Evolutionary conservation across 2,113 vertebrate species (phyloP).

Genomic region (Gobio gobio): DNA sequence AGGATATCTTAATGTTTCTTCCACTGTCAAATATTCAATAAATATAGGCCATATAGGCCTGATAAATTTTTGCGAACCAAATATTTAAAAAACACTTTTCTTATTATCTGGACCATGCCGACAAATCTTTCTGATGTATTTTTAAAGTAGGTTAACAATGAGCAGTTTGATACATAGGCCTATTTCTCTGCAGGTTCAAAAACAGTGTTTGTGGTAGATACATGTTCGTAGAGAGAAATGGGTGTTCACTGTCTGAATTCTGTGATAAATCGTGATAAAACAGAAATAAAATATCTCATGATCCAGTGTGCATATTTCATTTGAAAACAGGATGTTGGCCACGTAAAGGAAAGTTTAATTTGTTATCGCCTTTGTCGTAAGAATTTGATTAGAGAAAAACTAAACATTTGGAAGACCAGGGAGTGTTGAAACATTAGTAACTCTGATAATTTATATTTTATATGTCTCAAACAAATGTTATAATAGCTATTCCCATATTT

Average conservation of each 20-base stretch:
- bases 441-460: too few species aligned
- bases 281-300: background rate
- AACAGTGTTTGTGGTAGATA: background rate
- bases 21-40: too few species aligned
- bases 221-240: background rate
- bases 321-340: background rate
- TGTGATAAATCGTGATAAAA: constrained; percentile 9
- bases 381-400: too few species aligned
- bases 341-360: background rate
- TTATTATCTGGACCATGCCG: background rate
- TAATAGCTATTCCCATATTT: too few species aligned
- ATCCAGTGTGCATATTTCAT: background rate
- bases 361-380: background rate
- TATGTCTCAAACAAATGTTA: too few species aligned
- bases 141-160: background rate
- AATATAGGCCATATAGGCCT: too few species aligned
- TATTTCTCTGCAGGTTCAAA: background rate
- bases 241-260: background rate
- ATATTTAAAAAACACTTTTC: background rate
- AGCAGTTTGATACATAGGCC: background rate
- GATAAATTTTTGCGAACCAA: background rate
- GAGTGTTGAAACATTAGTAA: too few species aligned
- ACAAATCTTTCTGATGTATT: background rate
- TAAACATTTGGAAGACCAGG: too few species aligned
- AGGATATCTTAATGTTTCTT: too few species aligned